Evolutionary conservation across 2,113 vertebrate species (phyloP), one percentile per base, ranked within the genome.

Genomic region (Podarcis raffonei): DNA sequence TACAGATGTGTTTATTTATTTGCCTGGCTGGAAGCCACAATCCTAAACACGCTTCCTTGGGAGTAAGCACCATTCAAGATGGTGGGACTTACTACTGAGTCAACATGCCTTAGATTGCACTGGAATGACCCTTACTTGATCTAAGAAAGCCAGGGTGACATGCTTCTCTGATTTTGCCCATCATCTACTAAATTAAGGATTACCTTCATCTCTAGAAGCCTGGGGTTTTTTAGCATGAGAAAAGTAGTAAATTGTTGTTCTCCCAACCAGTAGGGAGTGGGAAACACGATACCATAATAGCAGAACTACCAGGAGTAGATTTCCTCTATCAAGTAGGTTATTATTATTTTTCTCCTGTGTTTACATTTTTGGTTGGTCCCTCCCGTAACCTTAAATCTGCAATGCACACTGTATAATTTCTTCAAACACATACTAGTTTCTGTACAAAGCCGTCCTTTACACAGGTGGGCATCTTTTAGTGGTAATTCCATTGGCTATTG

Each of bases 1-100:
- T 90, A 32, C 48, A 32, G 80, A 89, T 74, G 82, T 85, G 76
- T 89, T 69, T 89, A 57, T 94, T 94, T 83, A 53, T 83, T 81
- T 2, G 0, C 2, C 4, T 59, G 88, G 62, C 90, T 91, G 53
- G 66, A 81, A 7, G 48, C 37, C 32, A 65, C n/a, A 69, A 79
- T 86, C 85, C 62, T 78, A 79, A 62, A 78, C 30, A 53, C 20
- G 69, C 39, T 79, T 86, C 13, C 59, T 86, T 42, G 35, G 62
- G 62, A 86, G 62, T 53, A 68, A 86, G 48, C 9, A 59, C 30
- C 39, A 32, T 79, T 79, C 75, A 35, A 42, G 6, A 1, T 16
- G n/a, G 15, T 53, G 39, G 30, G n/a, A 30, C 23, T 69, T 69
- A 81, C 42, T 35, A 35, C 37, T 25, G 48, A 59, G 35, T 72